Conservation (phyloP, 1,140 invertebrate genomes). For the Calliphora vicina region DNA sequence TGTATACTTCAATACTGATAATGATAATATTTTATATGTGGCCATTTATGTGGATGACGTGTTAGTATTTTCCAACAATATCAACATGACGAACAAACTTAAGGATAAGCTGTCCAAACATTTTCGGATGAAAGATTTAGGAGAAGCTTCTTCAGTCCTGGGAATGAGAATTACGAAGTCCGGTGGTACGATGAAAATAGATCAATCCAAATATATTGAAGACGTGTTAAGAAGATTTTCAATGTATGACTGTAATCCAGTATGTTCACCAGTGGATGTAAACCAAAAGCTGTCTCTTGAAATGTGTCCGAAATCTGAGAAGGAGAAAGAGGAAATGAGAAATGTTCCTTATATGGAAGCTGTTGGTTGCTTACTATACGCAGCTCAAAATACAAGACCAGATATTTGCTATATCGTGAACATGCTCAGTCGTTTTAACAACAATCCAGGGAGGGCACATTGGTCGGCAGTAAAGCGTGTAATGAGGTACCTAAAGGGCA, state of each 20-base stretch:
- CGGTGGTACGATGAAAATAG: neutral
- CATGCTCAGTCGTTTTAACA: constrained; percentile 2
- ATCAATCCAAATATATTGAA: constrained; percentile 37
- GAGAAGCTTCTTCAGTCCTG: too few species aligned
- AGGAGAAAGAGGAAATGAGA: too few species aligned
- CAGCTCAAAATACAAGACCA: constrained; percentile 46
- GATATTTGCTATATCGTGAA: constrained; percentile 29
- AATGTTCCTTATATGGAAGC: constrained; percentile 49
- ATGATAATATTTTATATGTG: too few species aligned
- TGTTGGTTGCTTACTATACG: constrained; percentile 43
- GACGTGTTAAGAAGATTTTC: constrained; percentile 41
- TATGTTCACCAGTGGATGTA: constrained; percentile 40
- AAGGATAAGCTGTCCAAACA: too few species aligned
- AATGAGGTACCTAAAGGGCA: constrained; percentile 37
- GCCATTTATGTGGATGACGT: too few species aligned
- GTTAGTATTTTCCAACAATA: too few species aligned
- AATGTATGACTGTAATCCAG: constrained; percentile 44
- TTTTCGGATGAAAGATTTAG: constrained; percentile 39
- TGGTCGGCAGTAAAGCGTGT: constrained; percentile 32
- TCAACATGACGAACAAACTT: too few species aligned
- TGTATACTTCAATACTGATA: too few species aligned
- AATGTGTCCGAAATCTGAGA: too few species aligned
- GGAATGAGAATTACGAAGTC: constrained; percentile 24
- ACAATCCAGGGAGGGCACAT: constrained; percentile 5
- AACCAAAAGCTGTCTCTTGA: constrained; percentile 37